Percentiles rank a stretch among this genome's conserved stretches.
These are phyloP conservation scores for Gibbula magus DNA, from an alignment of 2,888 invertebrate species.

Conservation along the genomic window DNA sequence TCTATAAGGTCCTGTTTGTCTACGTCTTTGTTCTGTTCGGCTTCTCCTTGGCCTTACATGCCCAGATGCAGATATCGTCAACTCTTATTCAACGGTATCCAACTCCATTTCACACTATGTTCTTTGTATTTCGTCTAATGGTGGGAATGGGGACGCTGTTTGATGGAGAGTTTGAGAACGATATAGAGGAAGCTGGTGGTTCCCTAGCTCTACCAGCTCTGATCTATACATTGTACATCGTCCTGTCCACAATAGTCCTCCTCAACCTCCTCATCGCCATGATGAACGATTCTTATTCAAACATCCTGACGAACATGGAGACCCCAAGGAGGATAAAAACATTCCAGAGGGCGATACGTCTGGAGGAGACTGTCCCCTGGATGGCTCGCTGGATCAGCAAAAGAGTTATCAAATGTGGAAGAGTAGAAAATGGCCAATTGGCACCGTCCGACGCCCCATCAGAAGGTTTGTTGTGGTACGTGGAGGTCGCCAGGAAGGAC, in stretches of 20 bases:
- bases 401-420: not conserved
- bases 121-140: constrained; percentile 67
- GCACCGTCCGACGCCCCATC: not conserved
- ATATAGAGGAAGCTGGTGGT: constrained; percentile 47
- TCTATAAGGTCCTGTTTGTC: constrained; percentile 62
- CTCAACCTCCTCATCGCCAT: constrained; percentile 66
- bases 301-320: constrained; percentile 57
- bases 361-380: not conserved
- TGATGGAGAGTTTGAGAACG: constrained; percentile 51
- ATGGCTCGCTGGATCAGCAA: not conserved
- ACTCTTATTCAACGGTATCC: constrained; percentile 43
- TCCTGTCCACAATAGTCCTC: constrained; percentile 57
- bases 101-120: constrained; percentile 57
- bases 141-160: constrained; percentile 66
- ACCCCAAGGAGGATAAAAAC: constrained; percentile 67
- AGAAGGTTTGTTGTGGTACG: too few relatives aligned
- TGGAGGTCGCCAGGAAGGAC: too few relatives aligned
- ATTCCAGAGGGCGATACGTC: not conserved
- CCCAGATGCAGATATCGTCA: constrained; percentile 56
- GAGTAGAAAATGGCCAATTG: not conserved
- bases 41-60: constrained; percentile 66
- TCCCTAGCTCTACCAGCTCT: constrained; percentile 47
- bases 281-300: constrained; percentile 64
- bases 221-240: constrained; percentile 63
- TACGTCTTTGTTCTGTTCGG: constrained; percentile 67